Evolutionary conservation across 2,113 vertebrate genomes (phyloP).

Genomic region (Bufo gargarizans): DNA sequence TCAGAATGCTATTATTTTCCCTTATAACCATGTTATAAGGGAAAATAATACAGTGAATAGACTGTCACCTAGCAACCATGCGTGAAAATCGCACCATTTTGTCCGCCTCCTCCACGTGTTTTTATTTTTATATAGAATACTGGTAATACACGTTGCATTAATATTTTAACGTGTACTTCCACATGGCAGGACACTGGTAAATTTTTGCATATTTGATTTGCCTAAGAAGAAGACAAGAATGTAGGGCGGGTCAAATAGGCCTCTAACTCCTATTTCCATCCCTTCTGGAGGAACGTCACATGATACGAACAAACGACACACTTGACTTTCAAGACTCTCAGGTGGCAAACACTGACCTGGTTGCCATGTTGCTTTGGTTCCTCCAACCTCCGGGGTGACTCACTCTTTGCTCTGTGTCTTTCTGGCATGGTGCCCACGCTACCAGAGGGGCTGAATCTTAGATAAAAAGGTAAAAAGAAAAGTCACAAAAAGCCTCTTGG

Average conservation of each 20-base stretch:
- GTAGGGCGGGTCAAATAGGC: background rate
- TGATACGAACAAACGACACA: background rate
- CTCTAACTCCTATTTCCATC: background rate
- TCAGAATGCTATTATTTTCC: no score
- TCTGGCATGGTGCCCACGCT: slow-evolving; percentile 88
- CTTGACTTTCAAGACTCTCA: background rate
- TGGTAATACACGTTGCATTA: no score
- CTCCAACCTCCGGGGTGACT: slow-evolving; percentile 89
- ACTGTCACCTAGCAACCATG: no score
- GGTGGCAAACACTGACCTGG: slow-evolving; percentile 73
- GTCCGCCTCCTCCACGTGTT: no score
- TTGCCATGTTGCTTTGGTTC: slow-evolving; percentile 85
- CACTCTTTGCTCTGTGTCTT: slow-evolving; percentile 91
- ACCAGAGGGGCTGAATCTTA: slow-evolving; percentile 94
- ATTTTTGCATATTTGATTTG: no score
- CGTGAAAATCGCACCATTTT: no score
- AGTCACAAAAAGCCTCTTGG: background rate
- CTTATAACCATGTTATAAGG: no score
- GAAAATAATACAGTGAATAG: no score
- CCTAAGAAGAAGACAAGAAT: no score
- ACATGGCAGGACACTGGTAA: no score
- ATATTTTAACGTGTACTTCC: no score
- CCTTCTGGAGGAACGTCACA: background rate
- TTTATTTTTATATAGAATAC: no score
- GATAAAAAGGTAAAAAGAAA: slow-evolving; percentile 61